A percentile compares a stretch with the other conserved stretches of the same genome.
phyloP scores from a whole-genome alignment of 2,797 vertebrate species.

The Hyperoplus immaculatus region DNA sequence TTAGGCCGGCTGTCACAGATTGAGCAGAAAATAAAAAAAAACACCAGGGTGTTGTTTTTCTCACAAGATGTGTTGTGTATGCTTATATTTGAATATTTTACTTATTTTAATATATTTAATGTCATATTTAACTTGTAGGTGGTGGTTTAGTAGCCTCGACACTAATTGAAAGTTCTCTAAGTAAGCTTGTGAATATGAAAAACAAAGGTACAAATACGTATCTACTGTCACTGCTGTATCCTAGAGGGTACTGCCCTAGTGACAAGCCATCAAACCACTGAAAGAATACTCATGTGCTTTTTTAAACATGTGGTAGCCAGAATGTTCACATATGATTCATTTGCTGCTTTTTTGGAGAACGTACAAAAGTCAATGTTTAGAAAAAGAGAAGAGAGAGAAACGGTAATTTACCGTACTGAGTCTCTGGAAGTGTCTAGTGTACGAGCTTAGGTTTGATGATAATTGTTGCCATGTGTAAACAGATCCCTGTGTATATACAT shows the following conservation, averaged over 20 bases:
- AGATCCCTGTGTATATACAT: constrained; percentile 10
- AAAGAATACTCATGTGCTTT: no score
- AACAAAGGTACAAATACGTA: no score
- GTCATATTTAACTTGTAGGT: no score
- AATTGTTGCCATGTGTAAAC: constrained; percentile 3
- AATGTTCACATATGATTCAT: not conserved
- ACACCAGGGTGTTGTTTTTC: not conserved
- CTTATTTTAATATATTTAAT: no score
- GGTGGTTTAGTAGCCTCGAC: no score
- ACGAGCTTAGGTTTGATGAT: constrained; percentile 1
- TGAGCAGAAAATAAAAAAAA: not conserved
- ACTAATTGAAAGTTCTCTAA: no score
- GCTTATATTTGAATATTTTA: no score
- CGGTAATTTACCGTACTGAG: not conserved
- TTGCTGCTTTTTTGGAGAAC: not conserved
- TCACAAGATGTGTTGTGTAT: no score
- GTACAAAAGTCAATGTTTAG: not conserved
- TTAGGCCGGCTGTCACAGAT: not conserved
- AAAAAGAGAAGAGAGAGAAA: not conserved
- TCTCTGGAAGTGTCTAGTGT: not conserved
- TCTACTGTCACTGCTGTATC: no score
- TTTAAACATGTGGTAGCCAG: not conserved
- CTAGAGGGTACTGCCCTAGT: no score
- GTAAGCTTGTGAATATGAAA: no score
- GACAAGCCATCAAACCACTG: no score